Percentiles rank a stretch among this genome's conserved stretches.
These are phyloP conservation scores for Notothenia rossii DNA, from an alignment of 2,113 vertebrate genomes.

Conservation along the genomic window DNA sequence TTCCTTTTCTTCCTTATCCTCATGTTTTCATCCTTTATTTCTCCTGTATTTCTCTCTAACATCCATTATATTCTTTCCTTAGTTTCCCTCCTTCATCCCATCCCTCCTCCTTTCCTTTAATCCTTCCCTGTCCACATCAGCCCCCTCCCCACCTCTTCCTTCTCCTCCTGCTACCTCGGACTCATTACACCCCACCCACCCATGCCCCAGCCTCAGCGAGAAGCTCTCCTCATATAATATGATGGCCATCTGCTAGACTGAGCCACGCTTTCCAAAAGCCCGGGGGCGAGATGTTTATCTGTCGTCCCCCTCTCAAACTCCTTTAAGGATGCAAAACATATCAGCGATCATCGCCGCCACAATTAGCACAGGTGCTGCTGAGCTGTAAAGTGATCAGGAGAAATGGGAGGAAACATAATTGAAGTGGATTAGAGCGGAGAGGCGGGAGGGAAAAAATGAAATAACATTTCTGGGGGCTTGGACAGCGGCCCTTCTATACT, in stretches of 20 bases:
- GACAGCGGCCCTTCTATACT: slow-evolving; percentile 73
- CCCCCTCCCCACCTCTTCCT: slow-evolving; percentile 34
- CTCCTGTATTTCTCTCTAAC: background rate
- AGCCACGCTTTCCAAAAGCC: slow-evolving; percentile 79
- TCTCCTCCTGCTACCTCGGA: slow-evolving; percentile 62
- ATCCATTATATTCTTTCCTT: background rate
- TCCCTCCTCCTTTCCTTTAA: slow-evolving; percentile 17
- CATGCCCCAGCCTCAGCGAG: slow-evolving; percentile 63
- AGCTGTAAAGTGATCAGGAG: slow-evolving; percentile 83
- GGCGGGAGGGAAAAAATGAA: slow-evolving; percentile 70
- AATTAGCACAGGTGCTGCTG: slow-evolving; percentile 82
- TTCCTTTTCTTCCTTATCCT: background rate
- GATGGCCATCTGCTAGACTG: slow-evolving; percentile 84
- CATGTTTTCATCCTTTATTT: background rate
- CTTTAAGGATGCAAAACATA: slow-evolving; percentile 82
- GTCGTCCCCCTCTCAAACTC: slow-evolving; percentile 74
- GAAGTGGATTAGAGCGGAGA: slow-evolving; percentile 80
- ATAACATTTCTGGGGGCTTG: slow-evolving; percentile 75
- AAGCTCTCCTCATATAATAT: slow-evolving; percentile 77
- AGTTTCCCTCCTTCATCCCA: background rate
- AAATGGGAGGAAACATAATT: slow-evolving; percentile 82
- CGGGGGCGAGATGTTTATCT: slow-evolving; percentile 81
- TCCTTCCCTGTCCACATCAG: slow-evolving; percentile 33
- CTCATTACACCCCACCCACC: slow-evolving; percentile 78
- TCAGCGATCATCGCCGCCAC: slow-evolving; percentile 77